phyloP scores from a whole-genome alignment of 2,888 invertebrate species.

The Caenorhabditis macrosperma region DNA sequence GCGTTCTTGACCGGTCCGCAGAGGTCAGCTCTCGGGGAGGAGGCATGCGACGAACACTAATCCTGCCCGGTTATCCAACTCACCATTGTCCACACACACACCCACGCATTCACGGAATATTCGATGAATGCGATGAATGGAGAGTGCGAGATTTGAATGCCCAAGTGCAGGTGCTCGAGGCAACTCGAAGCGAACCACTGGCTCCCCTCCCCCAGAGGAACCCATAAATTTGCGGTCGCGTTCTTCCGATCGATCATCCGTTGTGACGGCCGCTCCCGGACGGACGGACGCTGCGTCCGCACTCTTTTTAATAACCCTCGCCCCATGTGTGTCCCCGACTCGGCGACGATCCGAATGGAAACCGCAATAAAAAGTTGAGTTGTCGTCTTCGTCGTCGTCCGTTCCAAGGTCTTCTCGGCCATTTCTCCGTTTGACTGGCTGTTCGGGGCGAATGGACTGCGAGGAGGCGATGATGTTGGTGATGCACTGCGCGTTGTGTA shows the following conservation, averaged over 20 bases:
- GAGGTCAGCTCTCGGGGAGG: conserved; percentile 27
- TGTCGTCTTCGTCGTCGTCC: too few species aligned
- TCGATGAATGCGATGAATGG: conserved; percentile 16
- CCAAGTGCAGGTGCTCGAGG: background rate
- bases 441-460: background rate
- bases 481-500: conserved; percentile 34
- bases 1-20: conserved; percentile 24
- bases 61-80: conserved; percentile 33
- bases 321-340: conserved; percentile 23
- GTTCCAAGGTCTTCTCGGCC: conserved; percentile 51
- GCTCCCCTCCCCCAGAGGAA: background rate
- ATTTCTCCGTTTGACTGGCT: conserved; percentile 6
- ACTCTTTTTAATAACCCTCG: conserved; percentile 41
- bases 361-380: conserved; percentile 47
- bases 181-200: background rate
- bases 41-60: conserved; percentile 35
- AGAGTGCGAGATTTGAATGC: background rate
- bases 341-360: conserved; percentile 37
- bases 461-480: conserved; percentile 5
- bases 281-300: conserved; percentile 32
- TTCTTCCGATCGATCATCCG: conserved; percentile 38
- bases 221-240: background rate
- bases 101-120: conserved; percentile 41
- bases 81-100: conserved; percentile 37
- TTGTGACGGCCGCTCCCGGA: conserved; percentile 27